Conservation (phyloP, 1,140 invertebrate species). For the Brachionus koreanus region DNA sequence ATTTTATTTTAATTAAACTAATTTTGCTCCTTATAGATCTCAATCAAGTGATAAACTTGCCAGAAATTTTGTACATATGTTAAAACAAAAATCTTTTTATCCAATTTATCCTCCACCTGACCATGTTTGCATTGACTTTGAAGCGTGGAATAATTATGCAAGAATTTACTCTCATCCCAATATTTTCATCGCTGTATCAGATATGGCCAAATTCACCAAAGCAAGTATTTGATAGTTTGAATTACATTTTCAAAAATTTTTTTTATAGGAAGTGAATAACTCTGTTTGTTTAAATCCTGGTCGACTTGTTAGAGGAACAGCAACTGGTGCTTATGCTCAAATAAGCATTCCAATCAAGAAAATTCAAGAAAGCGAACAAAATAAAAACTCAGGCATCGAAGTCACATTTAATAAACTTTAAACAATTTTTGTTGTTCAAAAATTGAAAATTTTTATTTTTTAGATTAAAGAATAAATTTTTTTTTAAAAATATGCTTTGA, state of each 20-base stretch:
- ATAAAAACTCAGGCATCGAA: not conserved
- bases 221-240: not conserved
- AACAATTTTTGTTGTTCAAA: not conserved
- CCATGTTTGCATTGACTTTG: constrained; percentile 10
- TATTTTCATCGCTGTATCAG: constrained; percentile 36
- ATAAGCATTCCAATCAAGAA: not conserved
- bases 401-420: constrained; percentile 32
- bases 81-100: constrained; percentile 37
- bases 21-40: not conserved
- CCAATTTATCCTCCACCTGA: constrained; percentile 42
- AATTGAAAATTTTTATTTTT: not conserved
- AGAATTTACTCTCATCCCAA: constrained; percentile 24
- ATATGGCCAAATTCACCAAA: not conserved
- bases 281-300: constrained; percentile 33
- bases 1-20: not conserved
- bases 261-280: constrained; percentile 33
- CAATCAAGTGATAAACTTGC: constrained; percentile 19
- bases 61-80: constrained; percentile 41
- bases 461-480: not conserved
- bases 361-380: constrained; percentile 10
- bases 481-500: not conserved
- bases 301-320: constrained; percentile 24
- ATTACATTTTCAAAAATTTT: not conserved
- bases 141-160: constrained; percentile 39
- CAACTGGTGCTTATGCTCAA: constrained; percentile 32